phyloP scores from a whole-genome alignment of 2,888 invertebrate species.

The Drosophila ezoana region DNA sequence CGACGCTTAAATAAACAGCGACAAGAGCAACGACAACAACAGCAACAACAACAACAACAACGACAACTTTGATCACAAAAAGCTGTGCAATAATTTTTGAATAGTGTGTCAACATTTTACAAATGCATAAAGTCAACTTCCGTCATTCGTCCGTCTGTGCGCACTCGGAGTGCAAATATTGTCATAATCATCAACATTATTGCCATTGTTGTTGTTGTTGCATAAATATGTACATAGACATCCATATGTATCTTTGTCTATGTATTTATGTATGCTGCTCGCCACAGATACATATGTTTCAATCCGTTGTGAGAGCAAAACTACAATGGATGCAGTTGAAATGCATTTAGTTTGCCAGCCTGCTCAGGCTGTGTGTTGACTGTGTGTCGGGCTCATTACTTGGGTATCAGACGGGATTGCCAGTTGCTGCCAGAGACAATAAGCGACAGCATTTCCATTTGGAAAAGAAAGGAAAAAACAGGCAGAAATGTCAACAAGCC shows the following conservation, averaged over 20 bases:
- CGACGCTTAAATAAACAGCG: conserved; percentile 31
- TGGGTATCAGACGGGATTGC: conserved; percentile 64
- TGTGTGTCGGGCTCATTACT: conserved; percentile 59
- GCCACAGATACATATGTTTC: conserved; percentile 53
- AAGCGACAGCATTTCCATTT: conserved; percentile 34
- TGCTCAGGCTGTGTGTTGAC: conserved; percentile 6
- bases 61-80: conserved; percentile 51
- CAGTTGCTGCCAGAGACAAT: conserved; percentile 44
- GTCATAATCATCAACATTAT: conserved; percentile 78
- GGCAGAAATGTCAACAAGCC: conserved; percentile 67
- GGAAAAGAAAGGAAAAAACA: conserved; percentile 39
- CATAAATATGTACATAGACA: conserved; percentile 41
- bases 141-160: conserved; percentile 54
- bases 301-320: conserved; percentile 43
- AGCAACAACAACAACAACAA: conserved; percentile 17
- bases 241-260: conserved; percentile 11
- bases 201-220: conserved; percentile 59
- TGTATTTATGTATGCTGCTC: conserved; percentile 29
- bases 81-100: conserved; percentile 78
- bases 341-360: conserved; percentile 57
- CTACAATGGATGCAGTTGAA: conserved; percentile 52
- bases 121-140: conserved; percentile 80
- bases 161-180: conserved; percentile 68
- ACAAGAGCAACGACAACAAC: conserved; percentile 18
- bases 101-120: conserved; percentile 78